Percentiles rank a stretch among this genome's conserved stretches.
Conservation (phyloP, 1,140 invertebrate species). For the Drosophila triauraria region DNA sequence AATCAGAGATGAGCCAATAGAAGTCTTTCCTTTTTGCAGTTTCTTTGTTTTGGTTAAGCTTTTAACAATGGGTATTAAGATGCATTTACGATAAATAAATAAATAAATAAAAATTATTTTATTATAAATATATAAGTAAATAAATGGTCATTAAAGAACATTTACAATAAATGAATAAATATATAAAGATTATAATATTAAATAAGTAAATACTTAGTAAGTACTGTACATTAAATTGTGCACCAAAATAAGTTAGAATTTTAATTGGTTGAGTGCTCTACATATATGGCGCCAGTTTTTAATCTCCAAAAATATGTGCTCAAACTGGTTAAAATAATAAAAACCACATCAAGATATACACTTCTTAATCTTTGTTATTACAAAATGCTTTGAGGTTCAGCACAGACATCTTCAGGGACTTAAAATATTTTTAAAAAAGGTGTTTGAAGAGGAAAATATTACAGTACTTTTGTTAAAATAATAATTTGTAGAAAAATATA, state of each 20-base stretch:
- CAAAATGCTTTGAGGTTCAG: background rate
- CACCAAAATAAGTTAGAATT: background rate
- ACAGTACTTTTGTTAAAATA: too few relatives aligned
- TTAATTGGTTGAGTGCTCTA: background rate
- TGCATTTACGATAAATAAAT: background rate
- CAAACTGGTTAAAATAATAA: background rate
- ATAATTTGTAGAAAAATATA: too few relatives aligned
- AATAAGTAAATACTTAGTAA: background rate
- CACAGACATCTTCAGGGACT: too few relatives aligned
- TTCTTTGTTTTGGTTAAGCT: conserved; percentile 11
- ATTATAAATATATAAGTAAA: too few relatives aligned
- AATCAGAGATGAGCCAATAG: conserved; percentile 6
- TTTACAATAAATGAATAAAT: too few relatives aligned
- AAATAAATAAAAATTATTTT: background rate
- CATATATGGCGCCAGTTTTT: background rate
- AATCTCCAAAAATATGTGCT: background rate
- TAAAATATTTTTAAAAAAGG: background rate
- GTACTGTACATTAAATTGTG: background rate
- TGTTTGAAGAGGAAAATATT: too few relatives aligned
- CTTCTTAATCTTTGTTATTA: background rate
- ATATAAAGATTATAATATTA: background rate
- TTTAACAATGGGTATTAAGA: background rate
- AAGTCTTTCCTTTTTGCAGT: conserved; percentile 4
- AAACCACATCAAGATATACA: background rate
- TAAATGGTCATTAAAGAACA: background rate